Conservation (phyloP, 2,113 vertebrate species). For the Mesitornis unicolor region DNA sequence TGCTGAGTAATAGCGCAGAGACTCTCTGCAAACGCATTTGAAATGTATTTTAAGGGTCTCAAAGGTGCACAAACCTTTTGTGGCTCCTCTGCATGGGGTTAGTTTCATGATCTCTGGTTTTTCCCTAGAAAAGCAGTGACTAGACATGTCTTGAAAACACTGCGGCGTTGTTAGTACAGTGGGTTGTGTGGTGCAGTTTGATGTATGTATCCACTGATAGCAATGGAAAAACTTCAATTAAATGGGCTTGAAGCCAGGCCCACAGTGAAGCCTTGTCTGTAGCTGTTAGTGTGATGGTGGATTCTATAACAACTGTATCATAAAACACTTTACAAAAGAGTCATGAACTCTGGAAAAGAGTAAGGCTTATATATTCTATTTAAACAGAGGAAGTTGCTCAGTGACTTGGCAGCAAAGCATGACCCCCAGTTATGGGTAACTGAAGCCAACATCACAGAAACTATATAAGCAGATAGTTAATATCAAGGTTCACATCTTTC, state of each 20-base stretch:
- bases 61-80: neutral
- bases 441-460: constrained; percentile 46
- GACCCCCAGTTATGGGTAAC: constrained; percentile 16
- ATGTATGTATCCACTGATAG: neutral
- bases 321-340: constrained; percentile 64
- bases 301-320: constrained; percentile 58
- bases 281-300: constrained; percentile 13
- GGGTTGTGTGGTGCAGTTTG: neutral
- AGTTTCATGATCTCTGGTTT: neutral
- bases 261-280: constrained; percentile 38
- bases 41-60: neutral
- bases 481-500: constrained; percentile 43
- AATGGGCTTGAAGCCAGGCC: constrained; percentile 21
- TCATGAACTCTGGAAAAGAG: constrained; percentile 38
- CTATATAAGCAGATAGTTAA: constrained; percentile 26
- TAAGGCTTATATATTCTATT: constrained; percentile 35
- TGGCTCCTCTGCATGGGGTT: neutral
- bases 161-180: neutral
- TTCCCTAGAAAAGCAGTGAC: neutral
- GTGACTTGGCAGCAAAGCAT: constrained; percentile 51
- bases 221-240: neutral
- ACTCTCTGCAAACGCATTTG: neutral
- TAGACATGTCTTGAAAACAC: neutral
- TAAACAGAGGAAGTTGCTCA: constrained; percentile 61
- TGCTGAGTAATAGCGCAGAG: neutral